Evolutionary conservation across 2,888 invertebrate species (phyloP).

Genomic region (Dimorphilus gyrociliatus): DNA sequence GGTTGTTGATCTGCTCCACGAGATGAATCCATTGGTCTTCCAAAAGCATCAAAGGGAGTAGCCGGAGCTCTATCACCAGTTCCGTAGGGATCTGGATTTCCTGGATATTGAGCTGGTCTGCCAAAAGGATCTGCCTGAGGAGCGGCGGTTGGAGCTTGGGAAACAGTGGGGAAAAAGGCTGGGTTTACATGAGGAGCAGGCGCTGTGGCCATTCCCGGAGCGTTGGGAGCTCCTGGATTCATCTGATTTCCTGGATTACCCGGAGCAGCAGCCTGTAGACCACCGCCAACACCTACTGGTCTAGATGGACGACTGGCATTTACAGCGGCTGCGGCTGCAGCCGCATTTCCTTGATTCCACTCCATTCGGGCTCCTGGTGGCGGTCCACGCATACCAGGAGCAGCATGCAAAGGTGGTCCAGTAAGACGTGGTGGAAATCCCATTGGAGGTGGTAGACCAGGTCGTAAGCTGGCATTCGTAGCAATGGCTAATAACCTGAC

Average conservation of each 20-base stretch:
- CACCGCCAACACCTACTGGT: slow-evolving; percentile 6
- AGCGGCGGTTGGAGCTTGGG: slow-evolving; percentile 23
- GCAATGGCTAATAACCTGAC: no score
- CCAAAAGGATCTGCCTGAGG: slow-evolving; percentile 15
- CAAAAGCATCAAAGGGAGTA: background rate
- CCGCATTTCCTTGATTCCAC: slow-evolving; percentile 1
- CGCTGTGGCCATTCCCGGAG: slow-evolving; percentile 6
- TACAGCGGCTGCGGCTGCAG: slow-evolving; percentile 5
- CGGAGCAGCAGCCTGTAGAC: no score
- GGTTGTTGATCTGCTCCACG: no score
- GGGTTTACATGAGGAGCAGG: slow-evolving; percentile 88
- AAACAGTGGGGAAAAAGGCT: slow-evolving; percentile 71
- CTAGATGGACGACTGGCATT: slow-evolving; percentile 6
- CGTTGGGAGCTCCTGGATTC: no score
- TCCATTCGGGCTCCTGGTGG: slow-evolving; percentile 1
- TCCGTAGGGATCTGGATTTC: background rate
- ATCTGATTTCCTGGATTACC: no score
- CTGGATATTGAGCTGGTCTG: slow-evolving; percentile 13
- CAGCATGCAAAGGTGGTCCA: slow-evolving; percentile 2
- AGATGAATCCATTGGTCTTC: background rate
- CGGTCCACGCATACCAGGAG: slow-evolving; percentile 5
- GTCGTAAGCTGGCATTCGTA: no score
- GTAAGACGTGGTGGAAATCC: no score
- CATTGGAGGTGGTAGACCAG: no score
- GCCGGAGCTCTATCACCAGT: background rate